Conservation (phyloP, 2,797 vertebrate genomes). For the Heteromormyrus szaboi region DNA sequence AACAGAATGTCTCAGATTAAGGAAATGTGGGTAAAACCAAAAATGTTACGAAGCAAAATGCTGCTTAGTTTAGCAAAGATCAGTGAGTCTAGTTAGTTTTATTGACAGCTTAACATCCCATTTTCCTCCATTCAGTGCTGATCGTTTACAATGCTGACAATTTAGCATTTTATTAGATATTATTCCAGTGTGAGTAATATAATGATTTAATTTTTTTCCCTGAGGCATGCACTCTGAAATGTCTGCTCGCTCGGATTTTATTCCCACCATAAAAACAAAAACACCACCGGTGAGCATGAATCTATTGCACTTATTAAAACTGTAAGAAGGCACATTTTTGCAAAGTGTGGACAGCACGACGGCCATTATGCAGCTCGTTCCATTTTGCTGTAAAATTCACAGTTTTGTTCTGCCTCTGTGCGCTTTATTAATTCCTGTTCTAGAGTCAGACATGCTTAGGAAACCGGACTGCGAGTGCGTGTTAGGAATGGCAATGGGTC, state of each 20-base stretch:
- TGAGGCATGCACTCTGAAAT: background rate
- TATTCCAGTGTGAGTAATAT: background rate
- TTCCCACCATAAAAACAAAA: background rate
- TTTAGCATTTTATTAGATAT: background rate
- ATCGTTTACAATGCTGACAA: background rate
- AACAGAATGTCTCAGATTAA: background rate
- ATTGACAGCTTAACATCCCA: background rate
- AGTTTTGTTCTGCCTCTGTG: background rate
- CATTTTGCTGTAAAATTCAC: background rate
- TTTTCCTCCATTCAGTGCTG: background rate
- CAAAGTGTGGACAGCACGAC: background rate
- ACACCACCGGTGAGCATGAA: background rate
- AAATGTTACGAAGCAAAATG: background rate
- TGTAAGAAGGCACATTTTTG: background rate
- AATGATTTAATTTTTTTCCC: background rate
- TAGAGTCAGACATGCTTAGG: background rate
- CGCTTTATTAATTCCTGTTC: background rate
- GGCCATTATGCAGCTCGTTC: background rate
- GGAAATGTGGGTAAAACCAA: background rate
- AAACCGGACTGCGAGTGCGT: background rate
- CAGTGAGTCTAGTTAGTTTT: background rate
- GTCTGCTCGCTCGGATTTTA: background rate
- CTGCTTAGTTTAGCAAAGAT: background rate
- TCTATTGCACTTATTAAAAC: background rate
- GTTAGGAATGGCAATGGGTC: background rate